Conservation (phyloP, 2,113 vertebrate species). For the Lates calcarifer region DNA sequence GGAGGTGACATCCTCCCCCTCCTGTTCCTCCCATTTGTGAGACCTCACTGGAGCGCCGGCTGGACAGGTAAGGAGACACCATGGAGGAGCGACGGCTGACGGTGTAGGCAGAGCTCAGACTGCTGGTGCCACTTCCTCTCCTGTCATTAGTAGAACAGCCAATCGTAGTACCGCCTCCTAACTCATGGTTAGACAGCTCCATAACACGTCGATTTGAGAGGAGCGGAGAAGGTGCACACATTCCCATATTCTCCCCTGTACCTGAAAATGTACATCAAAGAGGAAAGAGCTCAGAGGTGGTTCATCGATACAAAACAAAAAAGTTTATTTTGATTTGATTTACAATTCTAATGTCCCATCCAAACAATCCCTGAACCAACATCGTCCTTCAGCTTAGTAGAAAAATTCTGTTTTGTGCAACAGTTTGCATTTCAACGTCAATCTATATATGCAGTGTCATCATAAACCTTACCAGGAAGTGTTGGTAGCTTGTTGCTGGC, state of each 20-base stretch:
- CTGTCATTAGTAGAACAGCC: constrained; percentile 83
- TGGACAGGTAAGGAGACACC: constrained; percentile 89
- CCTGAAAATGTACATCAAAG: constrained; percentile 58
- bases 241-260: constrained; percentile 83
- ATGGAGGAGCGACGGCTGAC: constrained; percentile 94
- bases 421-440: not conserved
- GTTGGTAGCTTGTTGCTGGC: constrained; percentile 88
- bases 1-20: constrained; percentile 69
- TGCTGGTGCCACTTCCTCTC: constrained; percentile 93
- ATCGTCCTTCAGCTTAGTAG: not conserved
- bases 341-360: not conserved
- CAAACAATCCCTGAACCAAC: not conserved
- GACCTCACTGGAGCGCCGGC: constrained; percentile 86
- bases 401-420: constrained; percentile 4
- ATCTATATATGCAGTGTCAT: not conserved
- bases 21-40: constrained; percentile 78
- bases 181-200: constrained; percentile 85
- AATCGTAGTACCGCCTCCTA: constrained; percentile 63
- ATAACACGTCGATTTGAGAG: constrained; percentile 86
- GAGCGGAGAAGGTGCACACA: constrained; percentile 80
- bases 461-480: constrained; percentile 84
- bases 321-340: not conserved
- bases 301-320: not conserved
- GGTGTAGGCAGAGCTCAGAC: constrained; percentile 94
- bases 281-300: constrained; percentile 9